phyloP scores from a whole-genome alignment of 1,140 invertebrate genomes.

The Drosophila watanabei region DNA sequence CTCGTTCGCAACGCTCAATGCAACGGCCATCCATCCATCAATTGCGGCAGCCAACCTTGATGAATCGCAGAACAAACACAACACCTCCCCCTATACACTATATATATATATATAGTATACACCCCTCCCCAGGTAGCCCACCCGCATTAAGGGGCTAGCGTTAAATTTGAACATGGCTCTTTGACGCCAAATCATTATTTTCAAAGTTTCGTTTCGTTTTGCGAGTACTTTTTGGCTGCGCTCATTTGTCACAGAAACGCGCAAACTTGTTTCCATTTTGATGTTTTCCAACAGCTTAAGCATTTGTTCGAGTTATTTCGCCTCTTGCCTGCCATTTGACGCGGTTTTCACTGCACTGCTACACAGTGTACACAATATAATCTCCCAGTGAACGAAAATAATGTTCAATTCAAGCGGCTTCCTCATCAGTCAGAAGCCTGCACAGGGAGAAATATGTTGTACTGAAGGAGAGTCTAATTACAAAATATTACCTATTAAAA shows the following conservation, averaged over 20 bases:
- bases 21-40: slow-evolving; percentile 64
- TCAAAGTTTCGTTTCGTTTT: slow-evolving; percentile 54
- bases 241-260: slow-evolving; percentile 63
- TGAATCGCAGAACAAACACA: slow-evolving; percentile 61
- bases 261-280: slow-evolving; percentile 61
- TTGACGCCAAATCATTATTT: slow-evolving; percentile 73
- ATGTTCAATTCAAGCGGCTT: slow-evolving; percentile 47
- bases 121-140: background rate
- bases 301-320: slow-evolving; percentile 60
- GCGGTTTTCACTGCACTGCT: slow-evolving; percentile 57
- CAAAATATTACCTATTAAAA: no score
- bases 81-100: slow-evolving; percentile 17
- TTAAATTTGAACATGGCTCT: slow-evolving; percentile 80
- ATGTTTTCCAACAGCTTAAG: slow-evolving; percentile 54
- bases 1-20: slow-evolving; percentile 53
- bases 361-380: slow-evolving; percentile 24
- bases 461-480: no score
- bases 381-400: slow-evolving; percentile 4
- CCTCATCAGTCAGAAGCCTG: slow-evolving; percentile 55
- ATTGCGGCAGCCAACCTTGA: slow-evolving; percentile 66
- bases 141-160: slow-evolving; percentile 57
- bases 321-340: slow-evolving; percentile 34
- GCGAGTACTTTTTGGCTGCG: slow-evolving; percentile 29
- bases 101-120: background rate
- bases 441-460: background rate